Base-by-base conservation (phyloP, 2,797 vertebrate genomes). In the Cossypha niveicapilla region DNA sequence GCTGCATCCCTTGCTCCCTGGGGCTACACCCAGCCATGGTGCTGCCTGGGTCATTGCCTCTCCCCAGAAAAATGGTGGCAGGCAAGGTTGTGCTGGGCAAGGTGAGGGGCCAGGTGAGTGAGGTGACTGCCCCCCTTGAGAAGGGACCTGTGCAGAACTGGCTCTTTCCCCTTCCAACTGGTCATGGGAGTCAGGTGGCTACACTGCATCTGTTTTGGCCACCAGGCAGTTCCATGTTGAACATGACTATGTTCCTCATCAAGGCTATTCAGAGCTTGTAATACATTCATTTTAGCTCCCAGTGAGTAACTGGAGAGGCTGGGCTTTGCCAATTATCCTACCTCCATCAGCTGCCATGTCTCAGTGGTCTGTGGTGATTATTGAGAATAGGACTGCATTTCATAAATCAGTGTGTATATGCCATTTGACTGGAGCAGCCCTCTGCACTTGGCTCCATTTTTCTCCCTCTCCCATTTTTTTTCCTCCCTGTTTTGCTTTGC, bases 171-270 rank as follows among this genome's bases (percentile, higher is more conserved):
- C 11, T 88, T 48, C 42, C 35, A 28, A 1, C 16, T 39, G 7
- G 11, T 53, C 1, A 0, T 13, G 18, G 8, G 5, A 4, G 3
- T 9, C 0, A 0, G 11, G 44, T 63, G 18, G 11, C 54, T 47
- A 39, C 0, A 1, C 4, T 53, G 23, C 18, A 37, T 39, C 30
- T 11, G 1, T 18, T 41, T 62, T 53, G 63, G 35, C 41, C 30
- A 74, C 22, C 15, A 53, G 74, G 44, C 22, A 58, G 37, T n/a
- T 77, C 14, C 27, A 12, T 57, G 25, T 60, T 67, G 18, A 60
- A 45, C 25, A 17, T 2, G 3, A 71, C 13, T 27, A 8, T 18
- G 17, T 45, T 73, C n/a, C 32, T 78, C 71, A 58, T 37, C 32
- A 47, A 70, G 47, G 34, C 7, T 60, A 22, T 10, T 54, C 47